A percentile compares a stretch with the other conserved stretches of the same genome.
These are phyloP conservation scores for Drosophila colorata DNA, from an alignment of 2,888 invertebrate genomes.

Conservation along the genomic window DNA sequence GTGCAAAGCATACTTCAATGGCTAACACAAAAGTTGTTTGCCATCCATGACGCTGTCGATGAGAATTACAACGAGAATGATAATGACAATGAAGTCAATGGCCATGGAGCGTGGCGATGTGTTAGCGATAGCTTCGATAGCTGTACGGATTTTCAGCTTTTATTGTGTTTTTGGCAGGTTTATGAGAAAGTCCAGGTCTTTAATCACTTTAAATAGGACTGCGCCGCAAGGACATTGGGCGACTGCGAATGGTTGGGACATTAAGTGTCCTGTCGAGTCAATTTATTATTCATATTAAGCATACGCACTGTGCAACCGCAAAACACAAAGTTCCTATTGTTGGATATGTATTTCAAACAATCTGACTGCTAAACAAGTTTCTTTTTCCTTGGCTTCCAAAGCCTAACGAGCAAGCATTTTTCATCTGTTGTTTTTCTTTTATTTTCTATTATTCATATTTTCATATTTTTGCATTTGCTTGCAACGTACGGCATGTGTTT, in stretches of 20 bases:
- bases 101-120: slow-evolving; percentile 37
- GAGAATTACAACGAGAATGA: slow-evolving; percentile 8
- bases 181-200: neutral
- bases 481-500: slow-evolving; percentile 21
- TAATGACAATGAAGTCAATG: slow-evolving; percentile 22
- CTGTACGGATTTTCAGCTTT: slow-evolving; percentile 27
- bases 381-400: slow-evolving; percentile 25
- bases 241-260: neutral
- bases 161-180: slow-evolving; percentile 10
- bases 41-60: slow-evolving; percentile 32
- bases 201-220: slow-evolving; percentile 18
- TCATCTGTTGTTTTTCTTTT: slow-evolving; percentile 19
- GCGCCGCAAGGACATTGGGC: slow-evolving; percentile 2
- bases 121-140: slow-evolving; percentile 36
- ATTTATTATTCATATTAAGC: slow-evolving; percentile 5
- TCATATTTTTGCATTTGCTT: slow-evolving; percentile 27
- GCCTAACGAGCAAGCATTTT: slow-evolving; percentile 48
- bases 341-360: slow-evolving; percentile 13
- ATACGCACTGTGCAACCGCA: slow-evolving; percentile 8
- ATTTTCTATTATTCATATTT: slow-evolving; percentile 1
- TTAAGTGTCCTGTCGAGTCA: slow-evolving; percentile 2
- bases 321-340: neutral
- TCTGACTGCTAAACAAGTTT: slow-evolving; percentile 29
- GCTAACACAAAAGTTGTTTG: slow-evolving; percentile 40
- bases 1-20: slow-evolving; percentile 38